Percentiles rank a stretch among this genome's conserved stretches.
These are phyloP conservation scores for Phrixothrix hirtus DNA, from an alignment of 2,888 invertebrate species.

Conservation along the genomic window DNA sequence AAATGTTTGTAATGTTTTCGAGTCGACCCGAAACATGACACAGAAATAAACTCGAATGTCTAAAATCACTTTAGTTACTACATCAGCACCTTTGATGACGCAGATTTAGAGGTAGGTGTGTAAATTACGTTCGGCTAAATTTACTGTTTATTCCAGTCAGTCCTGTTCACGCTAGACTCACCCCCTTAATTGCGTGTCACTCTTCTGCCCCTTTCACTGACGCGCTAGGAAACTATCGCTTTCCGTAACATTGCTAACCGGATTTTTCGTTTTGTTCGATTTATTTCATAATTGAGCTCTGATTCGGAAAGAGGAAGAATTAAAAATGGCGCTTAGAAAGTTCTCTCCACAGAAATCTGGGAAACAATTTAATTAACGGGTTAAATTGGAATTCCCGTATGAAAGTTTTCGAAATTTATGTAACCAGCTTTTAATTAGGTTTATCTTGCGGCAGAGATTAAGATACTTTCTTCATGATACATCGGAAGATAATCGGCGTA, in stretches of 20 bases:
- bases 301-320: background rate
- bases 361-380: conserved; percentile 20
- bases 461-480: too few relatives aligned
- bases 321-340: conserved; percentile 11
- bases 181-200: conserved; percentile 25
- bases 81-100: too few relatives aligned
- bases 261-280: conserved; percentile 1
- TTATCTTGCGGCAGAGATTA: too few relatives aligned
- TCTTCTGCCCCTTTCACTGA: conserved; percentile 6
- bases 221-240: conserved; percentile 4
- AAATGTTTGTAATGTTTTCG: too few relatives aligned
- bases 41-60: too few relatives aligned
- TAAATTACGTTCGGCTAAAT: conserved; percentile 16
- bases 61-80: too few relatives aligned
- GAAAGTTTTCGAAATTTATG: conserved; percentile 17
- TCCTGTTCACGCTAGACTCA: conserved; percentile 22
- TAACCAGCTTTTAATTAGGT: conserved; percentile 9
- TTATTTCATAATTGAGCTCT: conserved; percentile 4
- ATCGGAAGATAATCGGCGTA: too few relatives aligned
- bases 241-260: background rate
- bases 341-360: conserved; percentile 5
- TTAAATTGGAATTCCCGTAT: conserved; percentile 19
- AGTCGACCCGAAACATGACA: background rate
- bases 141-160: conserved; percentile 23
- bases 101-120: conserved; percentile 14